These are phyloP conservation scores for Adelges cooleyi DNA, from an alignment of 1,140 invertebrate genomes.

Conservation along the genomic window DNA sequence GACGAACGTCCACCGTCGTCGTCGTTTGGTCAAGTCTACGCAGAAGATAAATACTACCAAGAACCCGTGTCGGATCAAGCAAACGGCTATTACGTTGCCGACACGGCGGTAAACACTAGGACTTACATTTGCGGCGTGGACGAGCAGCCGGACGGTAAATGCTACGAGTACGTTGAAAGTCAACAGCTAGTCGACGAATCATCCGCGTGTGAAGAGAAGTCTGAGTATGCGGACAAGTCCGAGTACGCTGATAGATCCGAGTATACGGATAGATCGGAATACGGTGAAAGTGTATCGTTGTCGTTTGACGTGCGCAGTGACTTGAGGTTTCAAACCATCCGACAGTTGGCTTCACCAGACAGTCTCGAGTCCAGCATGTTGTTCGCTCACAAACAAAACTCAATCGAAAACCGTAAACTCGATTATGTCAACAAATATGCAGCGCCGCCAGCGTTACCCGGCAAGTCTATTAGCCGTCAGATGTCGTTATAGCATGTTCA, in stretches of 20 bases:
- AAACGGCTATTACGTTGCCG: neutral
- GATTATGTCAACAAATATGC: neutral
- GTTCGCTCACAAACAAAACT: neutral
- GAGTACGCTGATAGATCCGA: neutral
- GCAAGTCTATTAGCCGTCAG: no score
- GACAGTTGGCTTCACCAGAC: neutral
- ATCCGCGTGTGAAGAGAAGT: neutral
- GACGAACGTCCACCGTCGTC: neutral
- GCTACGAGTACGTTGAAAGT: no score
- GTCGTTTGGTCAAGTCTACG: neutral
- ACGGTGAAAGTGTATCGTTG: neutral
- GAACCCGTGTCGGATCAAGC: neutral
- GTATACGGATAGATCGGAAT: neutral
- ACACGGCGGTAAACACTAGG: neutral
- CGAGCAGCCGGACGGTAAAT: neutral
- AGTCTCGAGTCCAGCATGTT: slow-evolving; percentile 8
- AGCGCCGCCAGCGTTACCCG: no score
- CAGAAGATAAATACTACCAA: neutral
- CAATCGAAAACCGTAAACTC: slow-evolving; percentile 4
- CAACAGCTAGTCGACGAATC: no score
- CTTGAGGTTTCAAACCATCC: slow-evolving; percentile 3
- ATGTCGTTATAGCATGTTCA: no score
- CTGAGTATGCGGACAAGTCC: neutral
- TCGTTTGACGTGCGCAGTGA: neutral
- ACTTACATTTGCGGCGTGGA: neutral